Base-by-base conservation (phyloP, 2,113 vertebrate genomes). In the Microcebus murinus region DNA sequence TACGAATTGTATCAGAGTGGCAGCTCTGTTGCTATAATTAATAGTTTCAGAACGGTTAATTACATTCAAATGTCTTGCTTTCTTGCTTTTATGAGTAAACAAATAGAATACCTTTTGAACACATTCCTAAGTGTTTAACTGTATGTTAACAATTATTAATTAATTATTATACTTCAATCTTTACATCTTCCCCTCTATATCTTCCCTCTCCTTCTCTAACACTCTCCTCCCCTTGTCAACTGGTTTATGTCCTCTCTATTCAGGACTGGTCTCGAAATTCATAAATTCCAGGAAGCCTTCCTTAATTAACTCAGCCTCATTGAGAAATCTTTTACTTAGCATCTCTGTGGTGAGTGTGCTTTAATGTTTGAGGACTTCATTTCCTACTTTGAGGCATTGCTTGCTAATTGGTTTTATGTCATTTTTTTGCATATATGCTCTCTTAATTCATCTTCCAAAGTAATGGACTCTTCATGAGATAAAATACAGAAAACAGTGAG, bases 401-500 rank as follows among this genome's bases (percentile, higher is more conserved):
- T 84, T 93, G 57, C 73, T 97, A 97, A 97, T 91, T 97, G 83
- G 84, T 89, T 98, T 95, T 70, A 77, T 94, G 87, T 94, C 82
- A n/a, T 61, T 85, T 95, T 91, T 97, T 93, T 96, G 48, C 50
- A 15, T 67, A 21, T 63, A 42, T 59, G 8, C 89, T 97, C 91
- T 90, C 57, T 94, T 96, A 88, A 94, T 97, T 95, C 17, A 27
- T 86, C 52, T 95, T 79, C 34, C 34, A 94, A 86, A 89, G 42
- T 29, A 90, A 57, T 52, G 34, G 45, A 59, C 23, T 94, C 55
- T 91, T 91, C 9, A 27, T 90, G 74, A 96, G 39, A 65, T 80
- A 79, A 94, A 93, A 87, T 65, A 68, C 5, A 87, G 77, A 48
- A 83, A 76, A 80, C 42, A 82, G 27, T 65, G 31, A 95, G 11